Evolutionary conservation across 2,113 vertebrate genomes (phyloP).

Genomic region (Malaclemys terrapin): DNA sequence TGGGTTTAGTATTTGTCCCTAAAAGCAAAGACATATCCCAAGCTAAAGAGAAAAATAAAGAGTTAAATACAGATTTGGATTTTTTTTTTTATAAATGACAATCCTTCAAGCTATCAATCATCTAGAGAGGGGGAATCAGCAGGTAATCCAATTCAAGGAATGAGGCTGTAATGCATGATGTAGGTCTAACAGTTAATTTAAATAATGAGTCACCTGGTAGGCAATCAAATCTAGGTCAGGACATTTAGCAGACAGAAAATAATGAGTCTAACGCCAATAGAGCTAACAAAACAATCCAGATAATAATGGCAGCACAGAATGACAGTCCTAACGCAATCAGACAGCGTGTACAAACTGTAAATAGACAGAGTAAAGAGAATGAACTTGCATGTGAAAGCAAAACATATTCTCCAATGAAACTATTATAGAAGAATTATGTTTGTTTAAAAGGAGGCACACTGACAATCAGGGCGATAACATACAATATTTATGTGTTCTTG

Average conservation of each 20-base stretch:
- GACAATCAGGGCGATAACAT: constrained; percentile 55
- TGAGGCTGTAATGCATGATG: constrained; percentile 69
- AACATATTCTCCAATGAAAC: constrained; percentile 67
- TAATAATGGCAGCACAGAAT: constrained; percentile 66
- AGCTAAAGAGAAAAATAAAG: neutral
- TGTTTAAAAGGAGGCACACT: constrained; percentile 60
- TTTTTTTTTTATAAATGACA: constrained; percentile 19
- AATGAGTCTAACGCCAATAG: constrained; percentile 70
- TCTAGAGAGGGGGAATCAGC: constrained; percentile 67
- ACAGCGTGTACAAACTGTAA: constrained; percentile 59
- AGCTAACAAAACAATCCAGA: constrained; percentile 73
- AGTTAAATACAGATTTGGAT: constrained; percentile 20
- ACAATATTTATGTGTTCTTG: constrained; percentile 57
- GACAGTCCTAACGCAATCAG: constrained; percentile 67
- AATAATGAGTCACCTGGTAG: constrained; percentile 77
- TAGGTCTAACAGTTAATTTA: constrained; percentile 72
- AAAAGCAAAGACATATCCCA: constrained; percentile 3
- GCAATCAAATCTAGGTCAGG: constrained; percentile 77
- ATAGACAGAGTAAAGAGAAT: constrained; percentile 65
- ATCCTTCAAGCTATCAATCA: constrained; percentile 61
- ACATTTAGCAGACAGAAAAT: constrained; percentile 74
- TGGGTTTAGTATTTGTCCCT: neutral
- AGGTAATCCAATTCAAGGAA: constrained; percentile 70
- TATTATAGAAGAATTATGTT: constrained; percentile 62
- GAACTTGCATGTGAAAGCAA: constrained; percentile 48